Percentiles rank a stretch among this genome's conserved stretches.
These are phyloP conservation scores for Eueremaeus valkanovi DNA, from an alignment of 2,888 invertebrate genomes.

Conservation along the genomic window DNA sequence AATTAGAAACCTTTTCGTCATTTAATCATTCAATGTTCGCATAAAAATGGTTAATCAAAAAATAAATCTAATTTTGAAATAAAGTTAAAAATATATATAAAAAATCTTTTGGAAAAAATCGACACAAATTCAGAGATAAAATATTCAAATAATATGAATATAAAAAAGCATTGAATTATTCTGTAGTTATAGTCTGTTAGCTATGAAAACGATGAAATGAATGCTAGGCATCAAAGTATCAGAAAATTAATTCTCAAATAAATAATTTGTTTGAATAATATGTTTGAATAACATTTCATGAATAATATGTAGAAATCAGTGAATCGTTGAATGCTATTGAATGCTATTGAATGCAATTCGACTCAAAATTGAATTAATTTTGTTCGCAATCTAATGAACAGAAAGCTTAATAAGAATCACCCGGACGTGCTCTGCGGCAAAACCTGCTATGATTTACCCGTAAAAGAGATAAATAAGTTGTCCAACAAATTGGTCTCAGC, in stretches of 20 bases:
- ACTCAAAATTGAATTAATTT: slow-evolving; percentile 3
- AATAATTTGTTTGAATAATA: background rate
- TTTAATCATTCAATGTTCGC: background rate
- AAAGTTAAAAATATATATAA: too few species aligned
- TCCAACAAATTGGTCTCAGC: slow-evolving; percentile 62
- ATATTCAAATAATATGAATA: background rate
- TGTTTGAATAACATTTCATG: background rate
- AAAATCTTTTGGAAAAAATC: too few species aligned
- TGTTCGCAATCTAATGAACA: slow-evolving; percentile 29
- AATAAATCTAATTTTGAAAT: background rate
- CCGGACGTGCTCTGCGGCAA: slow-evolving; percentile 66
- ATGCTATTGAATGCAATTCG: background rate
- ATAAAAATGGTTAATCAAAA: background rate
- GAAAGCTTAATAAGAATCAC: slow-evolving; percentile 45
- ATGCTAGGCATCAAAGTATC: background rate
- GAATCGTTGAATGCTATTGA: background rate
- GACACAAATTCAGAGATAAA: slow-evolving; percentile 1
- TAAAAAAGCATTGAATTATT: background rate
- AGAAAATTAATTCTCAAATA: background rate
- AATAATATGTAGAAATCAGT: background rate
- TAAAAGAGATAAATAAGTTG: slow-evolving; percentile 55
- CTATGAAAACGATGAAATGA: background rate
- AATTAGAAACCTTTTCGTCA: background rate
- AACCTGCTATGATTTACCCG: slow-evolving; percentile 67
- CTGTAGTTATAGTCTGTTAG: background rate